Evolutionary conservation across 2,888 invertebrate genomes (phyloP), one percentile per base, ranked within the genome.

Genomic region (Sceliomorpha sp.): DNA sequence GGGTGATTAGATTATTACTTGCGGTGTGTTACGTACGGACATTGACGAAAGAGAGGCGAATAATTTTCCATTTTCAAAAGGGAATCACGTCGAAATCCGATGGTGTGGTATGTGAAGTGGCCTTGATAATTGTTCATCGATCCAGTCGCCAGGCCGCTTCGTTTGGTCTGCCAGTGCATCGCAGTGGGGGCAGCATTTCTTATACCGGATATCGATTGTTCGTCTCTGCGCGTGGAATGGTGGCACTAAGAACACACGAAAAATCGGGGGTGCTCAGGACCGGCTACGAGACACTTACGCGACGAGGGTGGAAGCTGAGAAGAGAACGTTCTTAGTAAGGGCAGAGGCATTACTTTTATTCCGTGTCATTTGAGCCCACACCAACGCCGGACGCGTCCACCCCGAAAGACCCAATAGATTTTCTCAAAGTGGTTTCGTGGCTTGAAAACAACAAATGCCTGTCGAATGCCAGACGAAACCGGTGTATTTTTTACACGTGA

Each of bases 281-380:
- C 48, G 62, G 53, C 64, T 56, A 50, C 64, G 51, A 72, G 64
- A 72, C 68, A 62, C 64, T 72, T 66, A 39, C 37, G 40, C 60
- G 44, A 48, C 48, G 47, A 39, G 63, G 70, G 76, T 60, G 51
- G 68, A 73, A 72, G 74, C 73, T 68, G 63, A 73, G 73, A 73
- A 74, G 72, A 62, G 81, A 59, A 75, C 71, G 75, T 78, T 80
- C 80, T 81, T 79, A 74, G 78, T 67, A 47, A 56, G 70, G 59
- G 48, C 70, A 72, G 69, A 76, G 70, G 74, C 73, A 83, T 85
- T 86, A 86, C 86, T 86, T 87, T 88, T 86, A 87, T 88, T 88
- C 86, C 87, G 87, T 88, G 86, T 88, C 87, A 88, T 88, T 88
- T 87, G 84, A 86, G 83, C 82, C 83, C 82, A 85, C 87, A 85